Base-by-base conservation (phyloP, 2,888 invertebrate species). In the Lasioglossum morio region DNA sequence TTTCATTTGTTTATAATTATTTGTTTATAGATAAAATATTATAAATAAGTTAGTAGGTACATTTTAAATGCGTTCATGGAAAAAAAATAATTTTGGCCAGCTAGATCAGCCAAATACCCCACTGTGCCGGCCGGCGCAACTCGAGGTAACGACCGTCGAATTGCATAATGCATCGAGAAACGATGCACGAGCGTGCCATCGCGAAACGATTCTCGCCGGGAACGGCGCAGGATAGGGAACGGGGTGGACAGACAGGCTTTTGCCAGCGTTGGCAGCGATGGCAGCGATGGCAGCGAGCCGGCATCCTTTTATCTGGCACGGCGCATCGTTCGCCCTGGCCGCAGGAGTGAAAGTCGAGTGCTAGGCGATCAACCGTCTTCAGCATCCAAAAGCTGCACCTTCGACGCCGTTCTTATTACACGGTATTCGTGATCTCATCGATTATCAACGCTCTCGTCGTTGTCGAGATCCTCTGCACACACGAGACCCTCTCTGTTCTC, bases 271-370 rank as follows among this genome's bases (percentile, higher is more conserved):
- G 53, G 23, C 53, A 53, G 23, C 53, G 53, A 23, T 53, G 53
- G 53, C 53, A 53, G 53, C 53, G 53, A 85, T 23, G 53, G 53
- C 53, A 53, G 53, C 53, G 53, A 85, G 83, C 77, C 48, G 73
- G 74, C 82, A 81, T 79, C 82, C 73, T 84, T 87, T 87, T 90
- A 91, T 92, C 91, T 90, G 89, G 77, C 76, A 82, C 85, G 89
- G 89, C 87, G 87, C 87, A 91, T 93, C 93, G 88, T 87, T 89
- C 82, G 81, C 69, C 77, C 73, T 46, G 80, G 72, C 57, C 69
- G 63, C 79, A 88, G 87, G 89, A 92, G 93, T 93, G 93, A 93
- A 93, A 93, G 93, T 93, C 89, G 91, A 84, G 88, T 86, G 66
- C 72, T 79, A 34, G 69, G 72, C 81, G 85, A 86, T 46, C 72